Conservation (phyloP, 2,797 vertebrate species). For the Hippoglossus hippoglossus region DNA sequence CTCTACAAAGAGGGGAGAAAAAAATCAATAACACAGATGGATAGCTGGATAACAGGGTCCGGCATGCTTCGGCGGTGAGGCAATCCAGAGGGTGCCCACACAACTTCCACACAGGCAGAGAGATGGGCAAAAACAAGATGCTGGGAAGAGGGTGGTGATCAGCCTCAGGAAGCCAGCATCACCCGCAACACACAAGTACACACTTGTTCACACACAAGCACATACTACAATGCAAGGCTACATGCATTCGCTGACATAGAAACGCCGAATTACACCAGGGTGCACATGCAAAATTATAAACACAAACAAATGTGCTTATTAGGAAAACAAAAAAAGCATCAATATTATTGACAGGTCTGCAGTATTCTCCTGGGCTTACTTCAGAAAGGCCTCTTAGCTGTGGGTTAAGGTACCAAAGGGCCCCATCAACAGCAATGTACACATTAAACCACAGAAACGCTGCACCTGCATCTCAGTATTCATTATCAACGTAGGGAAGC, state of each 20-base stretch:
- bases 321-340: slow-evolving; percentile 44
- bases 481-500: slow-evolving; percentile 3
- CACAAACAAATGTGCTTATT: slow-evolving; percentile 10
- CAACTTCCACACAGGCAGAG: slow-evolving; percentile 85
- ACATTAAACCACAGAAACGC: slow-evolving; percentile 13
- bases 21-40: slow-evolving; percentile 89
- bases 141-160: slow-evolving; percentile 80
- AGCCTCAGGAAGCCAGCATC: slow-evolving; percentile 81
- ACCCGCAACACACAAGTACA: slow-evolving; percentile 66
- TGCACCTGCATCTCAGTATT: slow-evolving; percentile 14
- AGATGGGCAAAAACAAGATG: slow-evolving; percentile 78
- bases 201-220: slow-evolving; percentile 50
- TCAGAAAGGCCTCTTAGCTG: slow-evolving; percentile 30
- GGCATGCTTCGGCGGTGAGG: slow-evolving; percentile 85
- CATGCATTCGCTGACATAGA: slow-evolving; percentile 12
- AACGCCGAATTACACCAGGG: neutral
- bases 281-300: slow-evolving; percentile 2
- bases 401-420: slow-evolving; percentile 33
- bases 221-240: slow-evolving; percentile 32
- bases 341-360: slow-evolving; percentile 40
- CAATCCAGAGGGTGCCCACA: slow-evolving; percentile 88
- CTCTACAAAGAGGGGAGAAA: slow-evolving; percentile 78
- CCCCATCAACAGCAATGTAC: slow-evolving; percentile 15
- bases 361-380: slow-evolving; percentile 32
- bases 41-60: slow-evolving; percentile 88